Base-by-base conservation (phyloP, 2,888 invertebrate species). In the Taphrorychus bicolor region DNA sequence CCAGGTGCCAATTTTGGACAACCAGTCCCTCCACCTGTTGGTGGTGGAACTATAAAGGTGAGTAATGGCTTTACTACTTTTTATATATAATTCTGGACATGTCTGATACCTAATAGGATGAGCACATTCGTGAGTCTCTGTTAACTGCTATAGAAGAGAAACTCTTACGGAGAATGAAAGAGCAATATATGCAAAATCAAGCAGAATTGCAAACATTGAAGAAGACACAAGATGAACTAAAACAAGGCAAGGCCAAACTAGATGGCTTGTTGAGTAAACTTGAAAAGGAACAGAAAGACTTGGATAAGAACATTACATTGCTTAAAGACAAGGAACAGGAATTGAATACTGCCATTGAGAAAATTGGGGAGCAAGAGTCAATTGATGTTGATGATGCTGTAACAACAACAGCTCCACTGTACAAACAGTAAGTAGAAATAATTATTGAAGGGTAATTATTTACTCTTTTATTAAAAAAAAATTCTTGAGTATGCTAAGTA, bases 321-420 rank as follows among this genome's bases (percentile, higher is more conserved):
- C 83, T 97, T 72, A 89, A 92, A 82, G 94, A 96, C 73, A 95
- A 96, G 79, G 93, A 94, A 78, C 87, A 90, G 70, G 96, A 97
- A 81, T 83, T 97, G 73, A 90, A 93, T 75, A 89, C 91, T 76
- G 91, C 93, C 32, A 88, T 95, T 23, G 88, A 88, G 68, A 88
- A 91, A 73, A 84, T 94, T 24, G 88, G 91, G 56, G 89, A 90
- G 76, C 90, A 93, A 73, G 92, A 94, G 75, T 88, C 90, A 23
- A 89, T 95, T 74, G 93, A 95, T 84, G 94, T 97, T 45, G 98
- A 99, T 83, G 97, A 98, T 80, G 97, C 97, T 63, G 97, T 98
- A 32, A 94, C 94, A 17, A 97, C 98, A 1, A 95, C 97, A 60
- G 95, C 98, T 19, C 98, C 98, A 0, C 84, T 98, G 52, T 97